Conservation (phyloP, 2,113 vertebrate species). For the Tragelaphus scriptus region DNA sequence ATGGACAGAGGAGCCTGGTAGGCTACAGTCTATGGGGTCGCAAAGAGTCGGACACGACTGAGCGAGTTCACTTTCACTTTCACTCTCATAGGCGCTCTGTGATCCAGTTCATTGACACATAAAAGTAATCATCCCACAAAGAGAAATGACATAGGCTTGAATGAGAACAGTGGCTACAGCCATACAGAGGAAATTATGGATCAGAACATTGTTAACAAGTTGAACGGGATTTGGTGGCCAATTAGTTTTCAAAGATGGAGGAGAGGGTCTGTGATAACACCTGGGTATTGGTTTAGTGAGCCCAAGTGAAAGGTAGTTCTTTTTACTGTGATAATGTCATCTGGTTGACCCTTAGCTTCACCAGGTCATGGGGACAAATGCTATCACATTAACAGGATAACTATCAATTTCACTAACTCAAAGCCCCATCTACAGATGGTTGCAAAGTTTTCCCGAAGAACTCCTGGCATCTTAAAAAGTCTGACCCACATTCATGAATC, state of each 20-base stretch:
- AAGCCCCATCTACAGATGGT: neutral
- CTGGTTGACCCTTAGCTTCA: neutral
- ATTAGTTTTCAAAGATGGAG: neutral
- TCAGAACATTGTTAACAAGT: neutral
- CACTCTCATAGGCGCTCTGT: neutral
- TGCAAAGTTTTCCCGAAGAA: neutral
- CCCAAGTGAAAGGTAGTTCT: neutral
- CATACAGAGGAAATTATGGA: neutral
- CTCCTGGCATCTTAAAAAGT: neutral
- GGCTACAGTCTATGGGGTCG: too few species aligned
- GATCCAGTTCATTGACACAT: neutral
- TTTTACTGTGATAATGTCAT: neutral
- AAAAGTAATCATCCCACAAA: neutral
- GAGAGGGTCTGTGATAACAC: neutral
- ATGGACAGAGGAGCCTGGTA: too few species aligned
- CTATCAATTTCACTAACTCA: neutral
- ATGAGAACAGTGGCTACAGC: neutral
- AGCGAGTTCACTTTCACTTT: too few species aligned
- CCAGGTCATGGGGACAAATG: neutral
- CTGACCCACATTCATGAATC: neutral
- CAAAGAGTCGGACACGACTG: too few species aligned
- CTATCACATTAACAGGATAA: neutral
- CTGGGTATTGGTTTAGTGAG: neutral
- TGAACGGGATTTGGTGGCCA: neutral
- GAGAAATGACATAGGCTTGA: neutral